Base-by-base conservation (phyloP, 1,140 invertebrate species). In the Sminthurinus signatus region DNA sequence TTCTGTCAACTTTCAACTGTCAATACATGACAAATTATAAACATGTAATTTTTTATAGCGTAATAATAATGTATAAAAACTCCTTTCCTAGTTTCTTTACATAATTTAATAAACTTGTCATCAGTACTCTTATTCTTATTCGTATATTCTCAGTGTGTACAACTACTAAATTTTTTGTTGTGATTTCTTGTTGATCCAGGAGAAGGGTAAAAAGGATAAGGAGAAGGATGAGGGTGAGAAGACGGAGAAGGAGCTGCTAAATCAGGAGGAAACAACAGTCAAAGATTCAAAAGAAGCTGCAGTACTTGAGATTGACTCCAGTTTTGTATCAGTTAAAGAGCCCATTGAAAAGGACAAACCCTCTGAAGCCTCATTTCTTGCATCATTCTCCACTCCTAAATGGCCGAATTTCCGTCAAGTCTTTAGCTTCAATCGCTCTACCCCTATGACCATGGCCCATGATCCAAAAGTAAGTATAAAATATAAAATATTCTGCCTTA, bases 371-470 rank as follows among this genome's bases (percentile, higher is more conserved):
- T 59, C 62, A 31, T 64, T 64, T 25, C 21, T 59, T 10, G 21
- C 56, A 1, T 50, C 62, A 5, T 64, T 64, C 44, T 58, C 62
- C 2, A 64, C 55, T 5, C 62, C 62, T 10, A 50, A 48, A 28
- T 64, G 62, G 62, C 31, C 46, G 3, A 64, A 64, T 28, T 64
- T 64, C 42, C 29, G 62, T 17, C 27, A 46, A 8, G 62, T 64
- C 4, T 64, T 64, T 23, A 64, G 43, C 19, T 64, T 64, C 46
- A 64, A 64, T 51, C 54, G 56, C 21, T 50, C 43, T 15, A 64
- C 62, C 19, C 62, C 62, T 10, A 29, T 44, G 2, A 42, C 36
- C 36, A 42, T 59, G 21, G 23, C 10, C 27, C 36, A 27, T 15
- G 23, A 28, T 36, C 23, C 21, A n/a, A 44, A 25, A 43, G 39